These are phyloP conservation scores for Macrosteles quadrilineatus DNA, from an alignment of 1,140 invertebrate genomes.

Conservation along the genomic window DNA sequence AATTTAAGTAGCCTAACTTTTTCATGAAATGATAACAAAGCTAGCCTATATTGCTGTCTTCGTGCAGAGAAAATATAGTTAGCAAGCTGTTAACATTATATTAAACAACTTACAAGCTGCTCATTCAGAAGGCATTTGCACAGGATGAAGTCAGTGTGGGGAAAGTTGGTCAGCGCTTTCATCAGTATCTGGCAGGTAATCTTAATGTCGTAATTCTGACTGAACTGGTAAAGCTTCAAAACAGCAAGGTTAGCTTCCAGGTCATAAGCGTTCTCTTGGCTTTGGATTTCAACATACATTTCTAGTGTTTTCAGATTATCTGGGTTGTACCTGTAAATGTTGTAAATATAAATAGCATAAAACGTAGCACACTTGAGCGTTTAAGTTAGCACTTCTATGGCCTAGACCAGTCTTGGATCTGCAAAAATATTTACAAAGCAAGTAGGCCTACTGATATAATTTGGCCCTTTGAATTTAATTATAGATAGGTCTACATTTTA, in stretches of 20 bases:
- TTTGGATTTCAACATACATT: constrained; percentile 90
- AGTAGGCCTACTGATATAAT: too few relatives aligned
- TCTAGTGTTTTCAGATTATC: constrained; percentile 88
- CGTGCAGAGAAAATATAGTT: too few relatives aligned
- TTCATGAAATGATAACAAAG: too few relatives aligned
- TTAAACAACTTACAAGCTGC: constrained; percentile 70
- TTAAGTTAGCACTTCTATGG: neutral
- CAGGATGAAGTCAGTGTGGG: constrained; percentile 94
- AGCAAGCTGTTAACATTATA: too few relatives aligned
- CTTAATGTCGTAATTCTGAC: constrained; percentile 79
- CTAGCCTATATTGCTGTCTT: too few relatives aligned
- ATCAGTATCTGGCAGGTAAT: constrained; percentile 85
- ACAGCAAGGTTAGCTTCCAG: constrained; percentile 95
- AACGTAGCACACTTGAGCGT: constrained; percentile 25
- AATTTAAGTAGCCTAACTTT: too few relatives aligned
- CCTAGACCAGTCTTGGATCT: too few relatives aligned
- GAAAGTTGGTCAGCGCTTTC: constrained; percentile 94
- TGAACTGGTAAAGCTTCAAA: constrained; percentile 89
- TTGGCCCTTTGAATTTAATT: too few relatives aligned
- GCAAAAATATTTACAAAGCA: too few relatives aligned
- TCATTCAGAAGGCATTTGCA: constrained; percentile 93
- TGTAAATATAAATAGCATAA: too few relatives aligned
- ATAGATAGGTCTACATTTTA: too few relatives aligned
- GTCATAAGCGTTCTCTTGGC: constrained; percentile 91
- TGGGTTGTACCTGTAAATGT: constrained; percentile 88